Base-by-base conservation (phyloP, 2,888 invertebrate species). In the Lampropteryx suffumata region DNA sequence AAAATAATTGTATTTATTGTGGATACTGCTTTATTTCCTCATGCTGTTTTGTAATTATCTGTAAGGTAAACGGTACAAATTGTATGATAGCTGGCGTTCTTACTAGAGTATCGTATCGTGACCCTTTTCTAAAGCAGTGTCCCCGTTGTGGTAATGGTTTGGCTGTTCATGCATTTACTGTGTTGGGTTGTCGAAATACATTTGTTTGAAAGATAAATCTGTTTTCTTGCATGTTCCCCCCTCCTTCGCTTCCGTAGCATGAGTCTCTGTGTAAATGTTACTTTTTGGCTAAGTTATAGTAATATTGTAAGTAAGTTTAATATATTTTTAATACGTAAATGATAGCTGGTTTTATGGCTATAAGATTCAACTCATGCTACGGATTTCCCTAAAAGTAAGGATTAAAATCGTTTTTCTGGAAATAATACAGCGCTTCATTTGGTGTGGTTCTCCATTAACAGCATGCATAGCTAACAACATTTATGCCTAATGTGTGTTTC, bases 181-280 rank as follows among this genome's bases (percentile, higher is more conserved):
- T 86, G 84, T 73, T 79, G 82, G 80, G 76, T 68, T 87, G 79
- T 82, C 64, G 82, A 88, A 88, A 89, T 89, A 89, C 76, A 87
- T 76, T 80, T 73, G 75, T 79, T 79, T 72, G 61, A 82, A 84
- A 68, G 69, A 76, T 79, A 76, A 80, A 74, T 78, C 83, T 89
- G 84, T 89, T 90, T 89, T 89, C 84, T 90, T 90, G 90, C 90
- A 90, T 89, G 70, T 55, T 63, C 73, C 82, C n/a, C 81, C 72
- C 7, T 57, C 75, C 79, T 64, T 67, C 50, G 69, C 69, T 64
- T 68, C 70, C 71, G 73, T 75, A 65, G 78, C 80, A 82, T 76
- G 83, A 35, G 35, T 35, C n/a, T 78, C 73, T 63, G 59, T 21
- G 10, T 39, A n/a, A n/a, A n/a, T n/a, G n/a, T n/a, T n/a, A n/a